Evolutionary conservation across 2,113 vertebrate genomes (phyloP), one percentile per base, ranked within the genome.

Genomic region (Choloepus hoffmanni): DNA sequence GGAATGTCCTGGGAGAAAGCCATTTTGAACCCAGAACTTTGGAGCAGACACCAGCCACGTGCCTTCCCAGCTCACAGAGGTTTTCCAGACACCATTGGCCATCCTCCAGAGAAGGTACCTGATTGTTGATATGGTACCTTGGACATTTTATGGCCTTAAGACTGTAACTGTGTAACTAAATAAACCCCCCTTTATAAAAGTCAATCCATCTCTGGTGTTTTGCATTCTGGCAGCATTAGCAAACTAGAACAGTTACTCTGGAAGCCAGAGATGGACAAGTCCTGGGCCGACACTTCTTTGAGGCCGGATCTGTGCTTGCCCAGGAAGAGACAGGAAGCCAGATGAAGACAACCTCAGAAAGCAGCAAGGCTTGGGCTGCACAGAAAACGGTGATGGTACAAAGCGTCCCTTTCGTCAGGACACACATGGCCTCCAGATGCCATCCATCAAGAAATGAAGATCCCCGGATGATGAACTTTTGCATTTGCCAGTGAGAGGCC

Each of bases 341-440:
- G 99, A 99, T 0, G 99, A 99, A 98, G 99, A 99, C 98, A 99
- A 99, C 98, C 99, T 99, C 98, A 99, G 99, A 96, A 99, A 99
- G 97, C 99, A 99, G 97, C 99, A 99, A 67, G 99, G 99, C 88
- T 99, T 99, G 0, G 99, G 99, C 76, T 98, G 98, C 96, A 98
- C 99, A 99, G 99, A 99, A 98, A 99, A 98, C 89, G 99, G 99
- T 98, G 99, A 99, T 76, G 99, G 99, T 99, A 99, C 98, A 98
- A 99, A 99, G 97, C 99, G 99, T 99, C 99, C 99, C 86, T 99
- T 99, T 97, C 99, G 99, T 82, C 99, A 99, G 97, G 99, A 99
- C 36, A 99, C 99, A 67, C 99, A 99, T 1, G 99, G 99, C 62
- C 99, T 99, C 91, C 99, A 99, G 98, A 99, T 99, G 99, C 99